Evolutionary conservation across 2,797 vertebrate genomes (phyloP), one percentile per base, ranked within the genome.

Genomic region (Phaenicophaeus curvirostris): DNA sequence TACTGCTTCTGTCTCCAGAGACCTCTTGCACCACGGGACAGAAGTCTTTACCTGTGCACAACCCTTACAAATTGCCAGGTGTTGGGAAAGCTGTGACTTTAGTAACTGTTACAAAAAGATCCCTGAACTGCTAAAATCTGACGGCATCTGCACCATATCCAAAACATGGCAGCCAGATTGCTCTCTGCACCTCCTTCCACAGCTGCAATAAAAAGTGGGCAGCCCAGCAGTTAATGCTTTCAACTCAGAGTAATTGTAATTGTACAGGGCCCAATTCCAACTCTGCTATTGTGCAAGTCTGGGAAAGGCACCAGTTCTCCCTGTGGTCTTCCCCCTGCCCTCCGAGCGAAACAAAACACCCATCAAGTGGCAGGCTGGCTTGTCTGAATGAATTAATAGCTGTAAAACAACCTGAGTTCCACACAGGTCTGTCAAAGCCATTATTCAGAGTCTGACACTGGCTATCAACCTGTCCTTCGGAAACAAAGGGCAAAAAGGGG

Each of bases 221-320:
- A 94, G 87, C 61, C 90, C 87, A 86, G 79, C 82, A 85, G 55
- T 73, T 89, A 91, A 89, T 53, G 61, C 85, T 68, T 25, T 69
- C 59, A 53, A 39, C 39, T 73, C 67, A 41, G 55, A 90, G 55
- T 71, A 72, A 79, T 13, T 76, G 83, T 84, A 93, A 93, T 63
- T 89, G 53, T 41, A 81, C 67, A 73, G 37, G 77, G 83, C 80
- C 67, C 57, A 46, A 48, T 91, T 95, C 93, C 83, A 87, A 31
- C n/a, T 28, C 30, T 31, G 65, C 83, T 66, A 78, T 87, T 90
- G 89, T 93, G 72, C 69, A 89, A 91, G 79, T 68, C 89, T 89
- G 76, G 87, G 79, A 86, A 95, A 92, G 44, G 53, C 85, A 96
- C 82, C 89, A 93, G 13, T 55, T 91, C 79, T 86, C 79, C 66